Evolutionary conservation across 2,113 vertebrate species (phyloP).

Genomic region (Pangasianodon hypophthalmus): DNA sequence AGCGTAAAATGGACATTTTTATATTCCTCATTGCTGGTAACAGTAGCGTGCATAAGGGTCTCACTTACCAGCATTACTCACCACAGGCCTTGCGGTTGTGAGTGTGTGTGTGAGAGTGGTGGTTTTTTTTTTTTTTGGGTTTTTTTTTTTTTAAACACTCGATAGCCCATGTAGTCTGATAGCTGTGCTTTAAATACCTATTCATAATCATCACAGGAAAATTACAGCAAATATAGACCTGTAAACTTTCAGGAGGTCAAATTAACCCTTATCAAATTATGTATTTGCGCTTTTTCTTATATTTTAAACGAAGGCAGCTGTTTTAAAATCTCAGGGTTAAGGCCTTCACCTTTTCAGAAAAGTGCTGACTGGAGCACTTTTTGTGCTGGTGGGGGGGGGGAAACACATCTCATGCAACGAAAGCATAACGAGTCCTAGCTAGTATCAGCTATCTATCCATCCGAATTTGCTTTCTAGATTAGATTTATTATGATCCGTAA

Average conservation of each 20-base stretch:
- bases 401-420: no score
- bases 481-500: not conserved
- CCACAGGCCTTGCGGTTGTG: not conserved
- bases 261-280: not conserved
- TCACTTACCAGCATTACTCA: constrained; percentile 14
- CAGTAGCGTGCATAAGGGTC: not conserved
- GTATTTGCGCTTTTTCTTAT: not conserved
- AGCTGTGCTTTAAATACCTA: not conserved
- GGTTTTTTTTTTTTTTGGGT: not conserved
- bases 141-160: not conserved
- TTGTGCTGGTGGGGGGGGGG: no score
- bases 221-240: not conserved
- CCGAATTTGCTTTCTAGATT: not conserved
- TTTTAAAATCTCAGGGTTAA: not conserved
- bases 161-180: not conserved
- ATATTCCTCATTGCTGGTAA: not conserved
- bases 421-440: not conserved
- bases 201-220: not conserved
- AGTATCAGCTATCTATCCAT: not conserved
- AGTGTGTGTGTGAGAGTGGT: not conserved
- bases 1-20: not conserved
- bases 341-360: no score
- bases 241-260: not conserved
- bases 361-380: no score
- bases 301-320: not conserved